These are phyloP conservation scores for Gandaritis pyraliata DNA, from an alignment of 2,888 invertebrate genomes.

Conservation along the genomic window DNA sequence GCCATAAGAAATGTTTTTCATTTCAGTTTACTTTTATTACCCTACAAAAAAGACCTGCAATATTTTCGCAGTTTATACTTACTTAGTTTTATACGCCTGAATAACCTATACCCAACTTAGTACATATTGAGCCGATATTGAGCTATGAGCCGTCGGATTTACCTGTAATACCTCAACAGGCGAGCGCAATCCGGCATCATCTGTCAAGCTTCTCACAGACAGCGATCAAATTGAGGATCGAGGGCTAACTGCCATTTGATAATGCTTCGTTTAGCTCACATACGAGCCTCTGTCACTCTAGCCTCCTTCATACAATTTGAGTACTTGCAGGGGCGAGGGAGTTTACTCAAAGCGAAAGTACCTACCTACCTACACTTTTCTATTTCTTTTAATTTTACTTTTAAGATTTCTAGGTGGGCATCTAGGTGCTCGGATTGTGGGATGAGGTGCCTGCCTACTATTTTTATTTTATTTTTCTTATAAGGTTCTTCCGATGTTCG, in stretches of 20 bases:
- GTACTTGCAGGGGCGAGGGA: neutral
- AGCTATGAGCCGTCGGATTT: constrained; percentile 28
- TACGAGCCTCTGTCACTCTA: constrained; percentile 27
- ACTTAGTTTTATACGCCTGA: neutral
- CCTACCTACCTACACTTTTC: too few species aligned
- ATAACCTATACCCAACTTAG: neutral
- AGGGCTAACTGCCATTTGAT: constrained; percentile 63
- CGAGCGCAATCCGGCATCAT: constrained; percentile 53
- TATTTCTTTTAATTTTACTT: too few species aligned
- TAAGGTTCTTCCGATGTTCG: too few species aligned
- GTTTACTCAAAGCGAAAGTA: neutral
- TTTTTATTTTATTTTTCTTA: too few species aligned
- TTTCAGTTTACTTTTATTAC: too few species aligned
- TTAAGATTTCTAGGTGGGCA: too few species aligned
- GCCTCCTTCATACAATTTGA: neutral
- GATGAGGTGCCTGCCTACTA: too few species aligned
- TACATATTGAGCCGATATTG: constrained; percentile 23
- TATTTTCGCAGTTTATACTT: too few species aligned
- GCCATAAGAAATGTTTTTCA: too few species aligned
- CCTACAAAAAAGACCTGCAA: too few species aligned
- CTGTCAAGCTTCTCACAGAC: constrained; percentile 66
- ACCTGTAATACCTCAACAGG: constrained; percentile 40
- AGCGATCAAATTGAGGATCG: constrained; percentile 68
- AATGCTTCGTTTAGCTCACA: constrained; percentile 48
- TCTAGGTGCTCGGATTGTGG: too few species aligned